A percentile compares a stretch with the other conserved stretches of the same genome.
Conservation (phyloP, 2,888 invertebrate species). For the Pseudanteris insignis region DNA sequence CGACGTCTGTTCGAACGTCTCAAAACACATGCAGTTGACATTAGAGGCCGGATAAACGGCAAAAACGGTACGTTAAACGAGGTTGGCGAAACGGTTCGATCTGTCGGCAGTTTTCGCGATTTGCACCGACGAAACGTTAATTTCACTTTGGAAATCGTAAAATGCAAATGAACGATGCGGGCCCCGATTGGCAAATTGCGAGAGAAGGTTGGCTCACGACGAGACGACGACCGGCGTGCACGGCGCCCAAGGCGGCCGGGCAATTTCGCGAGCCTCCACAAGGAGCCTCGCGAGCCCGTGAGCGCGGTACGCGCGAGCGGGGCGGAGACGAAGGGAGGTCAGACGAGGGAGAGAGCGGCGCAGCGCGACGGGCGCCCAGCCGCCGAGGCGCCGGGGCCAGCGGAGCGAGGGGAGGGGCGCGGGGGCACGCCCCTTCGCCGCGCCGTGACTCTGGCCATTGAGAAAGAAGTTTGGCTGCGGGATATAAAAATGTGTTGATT, state of each 20-base stretch:
- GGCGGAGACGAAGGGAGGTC: not conserved
- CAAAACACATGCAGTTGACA: not conserved
- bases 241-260: conserved; percentile 66
- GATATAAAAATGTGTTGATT: conserved; percentile 67
- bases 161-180: conserved; percentile 63
- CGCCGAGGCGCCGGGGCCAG: conserved; percentile 11
- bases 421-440: conserved; percentile 28
- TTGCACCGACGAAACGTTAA: conserved; percentile 49
- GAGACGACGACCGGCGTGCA: conserved; percentile 51
- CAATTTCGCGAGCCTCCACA: conserved; percentile 61
- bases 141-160: conserved; percentile 63
- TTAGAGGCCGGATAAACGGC: no score
- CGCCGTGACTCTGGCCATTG: conserved; percentile 53
- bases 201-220: conserved; percentile 49
- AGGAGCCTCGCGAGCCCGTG: conserved; percentile 47
- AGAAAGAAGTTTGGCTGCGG: conserved; percentile 61
- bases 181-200: conserved; percentile 63
- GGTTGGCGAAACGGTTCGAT: conserved; percentile 26
- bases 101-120: conserved; percentile 25
- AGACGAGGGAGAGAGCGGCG: not conserved
- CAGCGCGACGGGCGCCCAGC: conserved; percentile 1
- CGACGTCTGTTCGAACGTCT: conserved; percentile 13
- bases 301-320: conserved; percentile 28
- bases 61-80: no score
- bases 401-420: not conserved